Conservation (phyloP, 2,888 invertebrate species). For the Folsomia manolachei region DNA sequence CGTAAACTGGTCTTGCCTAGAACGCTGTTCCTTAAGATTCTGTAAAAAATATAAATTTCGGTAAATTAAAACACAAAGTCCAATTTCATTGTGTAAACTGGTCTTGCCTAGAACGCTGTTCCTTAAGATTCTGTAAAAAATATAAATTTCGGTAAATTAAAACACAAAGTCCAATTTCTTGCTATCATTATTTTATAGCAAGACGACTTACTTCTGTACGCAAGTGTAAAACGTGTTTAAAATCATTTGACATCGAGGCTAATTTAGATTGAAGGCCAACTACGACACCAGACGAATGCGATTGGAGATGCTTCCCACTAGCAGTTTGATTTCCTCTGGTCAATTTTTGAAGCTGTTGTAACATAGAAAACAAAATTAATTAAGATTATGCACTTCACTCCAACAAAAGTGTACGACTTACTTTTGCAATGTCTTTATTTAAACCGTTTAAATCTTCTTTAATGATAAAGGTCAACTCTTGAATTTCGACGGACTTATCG, state of each 20-base stretch:
- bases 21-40: constrained; percentile 94
- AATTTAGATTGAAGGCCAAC: constrained; percentile 88
- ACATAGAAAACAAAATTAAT: too few species aligned
- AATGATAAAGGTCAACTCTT: constrained; percentile 94
- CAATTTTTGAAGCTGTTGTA: constrained; percentile 46
- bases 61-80: too few species aligned
- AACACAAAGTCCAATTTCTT: constrained; percentile 1
- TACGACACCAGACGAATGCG: constrained; percentile 90
- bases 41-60: constrained; percentile 53
- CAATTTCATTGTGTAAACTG: constrained; percentile 84
- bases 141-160: too few species aligned
- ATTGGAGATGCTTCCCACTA: constrained; percentile 73
- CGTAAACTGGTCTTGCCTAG: constrained; percentile 85
- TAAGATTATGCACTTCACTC: background rate
- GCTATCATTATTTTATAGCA: background rate
- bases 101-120: constrained; percentile 88
- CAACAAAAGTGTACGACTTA: constrained; percentile 47
- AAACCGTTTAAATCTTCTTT: constrained; percentile 92
- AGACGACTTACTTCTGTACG: constrained; percentile 73
- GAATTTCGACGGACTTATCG: constrained; percentile 92
- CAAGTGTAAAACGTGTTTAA: constrained; percentile 95
- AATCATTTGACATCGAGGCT: constrained; percentile 95
- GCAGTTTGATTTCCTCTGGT: constrained; percentile 51
- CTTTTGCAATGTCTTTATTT: constrained; percentile 93
- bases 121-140: constrained; percentile 81